Conservation (phyloP, 2,888 invertebrate species). For the Drosophila seclusa region DNA sequence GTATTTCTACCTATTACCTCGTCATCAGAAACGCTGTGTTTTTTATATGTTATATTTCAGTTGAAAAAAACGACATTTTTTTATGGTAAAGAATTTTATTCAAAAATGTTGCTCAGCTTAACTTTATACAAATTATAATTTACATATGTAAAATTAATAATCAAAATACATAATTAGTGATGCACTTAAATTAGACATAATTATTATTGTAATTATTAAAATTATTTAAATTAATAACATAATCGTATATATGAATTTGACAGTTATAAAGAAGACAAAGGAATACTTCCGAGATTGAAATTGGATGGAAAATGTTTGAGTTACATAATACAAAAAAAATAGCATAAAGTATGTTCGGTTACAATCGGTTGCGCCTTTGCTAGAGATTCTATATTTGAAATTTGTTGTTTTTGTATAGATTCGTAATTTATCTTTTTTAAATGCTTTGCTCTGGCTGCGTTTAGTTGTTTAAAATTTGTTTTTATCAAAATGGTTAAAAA, state of each 20-base stretch:
- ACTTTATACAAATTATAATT: constrained; percentile 79
- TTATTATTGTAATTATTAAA: constrained; percentile 46
- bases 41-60: not conserved
- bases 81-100: constrained; percentile 80
- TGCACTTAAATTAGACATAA: constrained; percentile 66
- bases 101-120: constrained; percentile 76
- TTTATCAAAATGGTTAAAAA: constrained; percentile 48
- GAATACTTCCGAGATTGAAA: constrained; percentile 24
- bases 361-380: constrained; percentile 45
- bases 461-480: constrained; percentile 29
- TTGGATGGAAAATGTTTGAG: constrained; percentile 61
- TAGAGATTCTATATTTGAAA: constrained; percentile 23
- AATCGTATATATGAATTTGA: constrained; percentile 44
- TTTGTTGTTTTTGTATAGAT: not conserved
- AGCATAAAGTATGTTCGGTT: constrained; percentile 62
- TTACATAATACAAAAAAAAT: constrained; percentile 22
- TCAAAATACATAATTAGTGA: constrained; percentile 65
- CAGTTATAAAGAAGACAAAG: constrained; percentile 36
- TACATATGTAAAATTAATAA: constrained; percentile 65
- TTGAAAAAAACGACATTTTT: not conserved
- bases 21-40: not conserved
- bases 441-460: constrained; percentile 68
- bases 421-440: constrained; percentile 35
- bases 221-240: constrained; percentile 51
- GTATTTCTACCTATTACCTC: not conserved